Conservation (phyloP, 1,140 invertebrate species). For the Danaus plexippus region DNA sequence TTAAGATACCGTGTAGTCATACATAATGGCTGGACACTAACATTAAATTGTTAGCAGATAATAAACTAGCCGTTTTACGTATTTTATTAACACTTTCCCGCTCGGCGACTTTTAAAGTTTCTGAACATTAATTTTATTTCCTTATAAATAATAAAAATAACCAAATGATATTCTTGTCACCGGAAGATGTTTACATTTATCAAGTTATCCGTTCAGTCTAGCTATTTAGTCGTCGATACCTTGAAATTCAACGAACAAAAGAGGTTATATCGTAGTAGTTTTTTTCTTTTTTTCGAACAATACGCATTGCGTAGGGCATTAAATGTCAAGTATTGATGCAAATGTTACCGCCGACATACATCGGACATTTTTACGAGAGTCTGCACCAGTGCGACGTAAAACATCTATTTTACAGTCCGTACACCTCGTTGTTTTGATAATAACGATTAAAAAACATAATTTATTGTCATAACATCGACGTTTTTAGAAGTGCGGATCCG, state of each 20-base stretch:
- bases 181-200: too few relatives aligned
- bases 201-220: too few relatives aligned
- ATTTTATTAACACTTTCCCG: too few relatives aligned
- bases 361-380: constrained; percentile 48
- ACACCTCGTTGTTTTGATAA: constrained; percentile 58
- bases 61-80: not conserved
- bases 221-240: too few relatives aligned
- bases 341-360: constrained; percentile 42
- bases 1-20: constrained; percentile 15
- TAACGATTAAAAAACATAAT: constrained; percentile 66
- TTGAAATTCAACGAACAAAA: too few relatives aligned
- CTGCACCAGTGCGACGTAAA: constrained; percentile 46
- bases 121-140: too few relatives aligned
- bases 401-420: constrained; percentile 54
- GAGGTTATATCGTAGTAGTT: too few relatives aligned
- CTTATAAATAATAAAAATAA: too few relatives aligned
- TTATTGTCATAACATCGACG: constrained; percentile 53
- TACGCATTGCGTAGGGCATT: constrained; percentile 16
- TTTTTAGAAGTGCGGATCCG: constrained; percentile 56
- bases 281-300: too few relatives aligned
- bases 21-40: constrained; percentile 15
- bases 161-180: too few relatives aligned
- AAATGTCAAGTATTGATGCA: constrained; percentile 42
- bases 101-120: too few relatives aligned
- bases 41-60: constrained; percentile 6